Conservation (phyloP, 2,113 vertebrate genomes). For the Eptesicus fuscus region DNA sequence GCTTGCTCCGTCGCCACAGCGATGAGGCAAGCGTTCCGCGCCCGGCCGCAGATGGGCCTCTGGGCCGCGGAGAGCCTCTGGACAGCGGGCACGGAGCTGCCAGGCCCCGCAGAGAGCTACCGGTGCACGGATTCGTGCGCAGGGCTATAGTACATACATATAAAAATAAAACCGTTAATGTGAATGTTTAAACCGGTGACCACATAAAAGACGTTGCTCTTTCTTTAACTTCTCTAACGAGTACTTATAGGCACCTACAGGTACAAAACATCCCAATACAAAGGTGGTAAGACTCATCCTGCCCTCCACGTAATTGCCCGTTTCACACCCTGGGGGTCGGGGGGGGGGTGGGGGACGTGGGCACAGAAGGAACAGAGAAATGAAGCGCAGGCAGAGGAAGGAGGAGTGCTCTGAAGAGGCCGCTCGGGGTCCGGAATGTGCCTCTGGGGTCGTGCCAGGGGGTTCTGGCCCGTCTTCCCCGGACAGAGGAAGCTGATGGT, state of each 20-base stretch:
- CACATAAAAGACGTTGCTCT: background rate
- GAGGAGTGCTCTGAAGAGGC: background rate
- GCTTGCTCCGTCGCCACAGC: too few species aligned
- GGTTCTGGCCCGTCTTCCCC: background rate
- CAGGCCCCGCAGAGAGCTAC: too few species aligned
- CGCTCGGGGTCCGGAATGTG: background rate
- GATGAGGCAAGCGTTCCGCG: too few species aligned
- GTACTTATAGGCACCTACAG: background rate
- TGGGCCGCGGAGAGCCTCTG: too few species aligned
- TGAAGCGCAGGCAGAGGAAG: background rate
- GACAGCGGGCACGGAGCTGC: too few species aligned
- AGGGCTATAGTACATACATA: too few species aligned
- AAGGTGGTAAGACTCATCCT: background rate
- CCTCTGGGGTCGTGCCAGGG: background rate
- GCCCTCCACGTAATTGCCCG: background rate
- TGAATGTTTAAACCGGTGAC: background rate
- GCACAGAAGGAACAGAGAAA: background rate
- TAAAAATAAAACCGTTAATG: background rate
- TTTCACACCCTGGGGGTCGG: background rate
- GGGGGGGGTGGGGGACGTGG: background rate
- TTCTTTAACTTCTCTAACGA: slow-evolving; percentile 12
- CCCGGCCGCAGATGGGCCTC: too few species aligned
- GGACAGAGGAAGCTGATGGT: background rate
- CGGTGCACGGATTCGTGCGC: too few species aligned
- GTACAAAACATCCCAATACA: background rate